These are phyloP conservation scores for Psephotus haematonotus DNA, from an alignment of 2,113 vertebrate genomes.

Conservation along the genomic window DNA sequence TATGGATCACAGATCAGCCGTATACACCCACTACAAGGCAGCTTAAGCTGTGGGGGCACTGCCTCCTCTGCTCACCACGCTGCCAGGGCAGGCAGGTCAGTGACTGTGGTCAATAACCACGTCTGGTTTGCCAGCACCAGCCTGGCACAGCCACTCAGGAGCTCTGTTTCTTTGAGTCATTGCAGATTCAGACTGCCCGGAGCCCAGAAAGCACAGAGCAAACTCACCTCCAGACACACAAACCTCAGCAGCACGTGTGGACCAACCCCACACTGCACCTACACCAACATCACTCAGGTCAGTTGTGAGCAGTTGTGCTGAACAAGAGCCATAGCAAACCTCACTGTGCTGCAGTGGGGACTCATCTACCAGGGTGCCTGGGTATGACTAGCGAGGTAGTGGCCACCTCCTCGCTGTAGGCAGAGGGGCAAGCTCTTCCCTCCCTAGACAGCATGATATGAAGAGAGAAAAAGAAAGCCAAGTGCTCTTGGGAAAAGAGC, in stretches of 20 bases:
- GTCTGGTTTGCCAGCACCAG: not conserved
- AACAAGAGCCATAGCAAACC: not conserved
- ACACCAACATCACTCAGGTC: accelerated
- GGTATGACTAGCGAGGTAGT: not conserved
- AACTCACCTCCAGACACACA: not conserved
- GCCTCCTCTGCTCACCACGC: not conserved
- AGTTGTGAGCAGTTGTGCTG: not conserved
- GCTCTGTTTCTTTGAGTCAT: not conserved
- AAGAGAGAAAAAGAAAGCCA: not conserved
- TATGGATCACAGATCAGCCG: not conserved
- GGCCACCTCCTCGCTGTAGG: not conserved
- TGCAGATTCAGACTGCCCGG: not conserved
- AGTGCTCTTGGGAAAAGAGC: not conserved
- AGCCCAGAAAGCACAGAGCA: not conserved
- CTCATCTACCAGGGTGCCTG: not conserved
- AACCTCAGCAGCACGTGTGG: accelerated
- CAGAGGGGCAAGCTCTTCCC: not conserved
- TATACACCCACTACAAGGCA: accelerated
- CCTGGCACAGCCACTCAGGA: not conserved
- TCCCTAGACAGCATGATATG: accelerated
- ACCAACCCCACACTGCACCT: not conserved
- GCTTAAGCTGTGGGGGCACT: not conserved
- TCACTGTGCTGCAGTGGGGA: not conserved
- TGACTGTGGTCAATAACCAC: not conserved
- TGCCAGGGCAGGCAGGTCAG: not conserved